These are phyloP conservation scores for Galendromus occidentalis DNA, from an alignment of 1,140 invertebrate species.

Conservation along the genomic window DNA sequence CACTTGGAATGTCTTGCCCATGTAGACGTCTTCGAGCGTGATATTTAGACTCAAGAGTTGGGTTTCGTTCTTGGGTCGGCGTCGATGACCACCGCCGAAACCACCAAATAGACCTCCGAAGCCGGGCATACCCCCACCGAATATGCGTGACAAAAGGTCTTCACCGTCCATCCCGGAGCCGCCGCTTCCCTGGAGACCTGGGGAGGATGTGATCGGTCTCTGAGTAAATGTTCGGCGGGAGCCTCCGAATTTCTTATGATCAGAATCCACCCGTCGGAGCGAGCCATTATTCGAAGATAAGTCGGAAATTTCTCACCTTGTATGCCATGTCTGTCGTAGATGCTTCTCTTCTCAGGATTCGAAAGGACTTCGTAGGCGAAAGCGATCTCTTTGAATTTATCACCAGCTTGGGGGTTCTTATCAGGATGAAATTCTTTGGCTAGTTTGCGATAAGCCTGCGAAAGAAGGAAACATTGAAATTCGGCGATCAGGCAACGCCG, in stretches of 20 bases:
- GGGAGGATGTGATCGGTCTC: neutral
- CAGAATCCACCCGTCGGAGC: no score
- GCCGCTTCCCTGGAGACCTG: conserved; percentile 24
- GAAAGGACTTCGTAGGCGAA: conserved; percentile 67
- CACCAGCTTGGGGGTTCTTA: conserved; percentile 58
- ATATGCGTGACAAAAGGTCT: conserved; percentile 42
- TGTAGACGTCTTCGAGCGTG: conserved; percentile 31
- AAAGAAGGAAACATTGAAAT: neutral
- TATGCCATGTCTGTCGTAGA: conserved; percentile 53
- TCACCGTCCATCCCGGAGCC: conserved; percentile 30
- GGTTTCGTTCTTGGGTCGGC: conserved; percentile 36
- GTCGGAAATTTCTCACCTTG: conserved; percentile 33
- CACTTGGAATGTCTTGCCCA: conserved; percentile 31
- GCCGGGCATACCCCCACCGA: conserved; percentile 36
- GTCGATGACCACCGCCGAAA: conserved; percentile 30
- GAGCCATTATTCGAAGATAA: neutral
- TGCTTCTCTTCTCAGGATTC: conserved; percentile 34
- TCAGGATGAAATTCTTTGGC: conserved; percentile 73
- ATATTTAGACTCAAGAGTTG: conserved; percentile 21
- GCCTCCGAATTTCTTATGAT: no score
- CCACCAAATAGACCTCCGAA: conserved; percentile 25
- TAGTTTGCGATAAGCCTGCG: conserved; percentile 54
- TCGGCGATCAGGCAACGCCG: no score
- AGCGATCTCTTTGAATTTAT: conserved; percentile 60
- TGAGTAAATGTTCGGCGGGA: neutral